Percentiles rank a stretch among this genome's conserved stretches.
Evolutionary conservation across 2,113 vertebrate species (phyloP).

Genomic region (Myotis yumanensis): DNA sequence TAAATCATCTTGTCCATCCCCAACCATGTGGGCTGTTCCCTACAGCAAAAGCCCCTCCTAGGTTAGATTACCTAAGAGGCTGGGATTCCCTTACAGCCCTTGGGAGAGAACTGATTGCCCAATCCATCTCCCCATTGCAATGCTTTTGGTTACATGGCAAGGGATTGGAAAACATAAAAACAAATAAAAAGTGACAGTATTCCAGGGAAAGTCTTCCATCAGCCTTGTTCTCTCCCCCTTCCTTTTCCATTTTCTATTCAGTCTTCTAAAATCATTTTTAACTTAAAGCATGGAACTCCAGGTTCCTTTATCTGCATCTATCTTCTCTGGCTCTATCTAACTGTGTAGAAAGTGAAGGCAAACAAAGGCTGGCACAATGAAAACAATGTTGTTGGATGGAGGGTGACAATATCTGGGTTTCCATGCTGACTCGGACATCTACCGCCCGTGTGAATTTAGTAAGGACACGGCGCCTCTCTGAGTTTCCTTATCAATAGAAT

Average conservation of each 20-base stretch:
- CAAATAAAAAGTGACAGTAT: conserved; percentile 15
- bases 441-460: not conserved
- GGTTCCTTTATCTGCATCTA: not conserved
- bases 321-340: not conserved
- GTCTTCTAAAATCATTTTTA: not conserved
- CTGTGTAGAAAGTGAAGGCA: not conserved
- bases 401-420: not conserved
- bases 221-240: not conserved
- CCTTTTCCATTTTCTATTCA: not conserved
- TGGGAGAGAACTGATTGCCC: conserved; percentile 27
- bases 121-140: conserved; percentile 21
- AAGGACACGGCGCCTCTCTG: not conserved
- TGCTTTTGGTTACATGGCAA: conserved; percentile 38
- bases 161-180: not conserved
- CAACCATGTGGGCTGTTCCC: not conserved
- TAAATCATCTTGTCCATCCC: conserved; percentile 54
- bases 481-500: not conserved
- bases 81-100: not conserved
- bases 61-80: conserved; percentile 55
- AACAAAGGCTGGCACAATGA: not conserved
- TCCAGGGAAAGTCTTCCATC: not conserved
- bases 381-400: not conserved
- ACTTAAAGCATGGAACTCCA: not conserved
- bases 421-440: not conserved
- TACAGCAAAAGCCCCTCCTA: conserved; percentile 33